These are phyloP conservation scores for Leptopilina myrica DNA, from an alignment of 2,888 invertebrate species.

Conservation along the genomic window DNA sequence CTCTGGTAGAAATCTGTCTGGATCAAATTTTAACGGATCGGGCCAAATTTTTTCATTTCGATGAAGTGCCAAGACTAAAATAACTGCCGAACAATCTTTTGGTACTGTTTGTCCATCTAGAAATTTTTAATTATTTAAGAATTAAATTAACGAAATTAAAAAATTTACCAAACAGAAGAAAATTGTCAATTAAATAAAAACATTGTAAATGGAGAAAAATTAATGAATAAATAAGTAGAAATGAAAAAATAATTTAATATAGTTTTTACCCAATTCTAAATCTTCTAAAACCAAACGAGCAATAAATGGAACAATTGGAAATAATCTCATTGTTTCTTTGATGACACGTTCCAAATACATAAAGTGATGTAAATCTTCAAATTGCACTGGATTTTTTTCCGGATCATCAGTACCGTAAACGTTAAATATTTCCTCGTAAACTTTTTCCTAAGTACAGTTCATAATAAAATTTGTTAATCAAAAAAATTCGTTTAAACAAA, in stretches of 20 bases:
- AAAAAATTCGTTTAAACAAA: neutral
- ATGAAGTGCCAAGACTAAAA: neutral
- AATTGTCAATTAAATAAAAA: no score
- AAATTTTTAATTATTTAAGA: neutral
- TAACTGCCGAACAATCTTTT: neutral
- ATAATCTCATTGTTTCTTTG: neutral
- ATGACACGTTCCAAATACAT: conserved; percentile 21
- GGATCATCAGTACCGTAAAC: neutral
- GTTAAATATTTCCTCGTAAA: neutral
- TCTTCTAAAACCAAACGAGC: neutral
- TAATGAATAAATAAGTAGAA: no score
- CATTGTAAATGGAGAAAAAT: no score
- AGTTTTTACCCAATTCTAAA: neutral
- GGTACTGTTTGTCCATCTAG: neutral
- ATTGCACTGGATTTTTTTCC: conserved; percentile 27
- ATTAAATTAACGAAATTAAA: no score
- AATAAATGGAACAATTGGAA: neutral
- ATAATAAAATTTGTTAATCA: neutral
- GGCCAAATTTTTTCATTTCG: conserved; percentile 2
- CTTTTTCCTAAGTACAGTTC: neutral
- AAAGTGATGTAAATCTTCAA: conserved; percentile 10
- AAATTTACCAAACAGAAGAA: no score
- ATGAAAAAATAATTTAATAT: no score
- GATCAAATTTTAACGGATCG: conserved; percentile 1
- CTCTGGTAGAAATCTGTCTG: neutral